Percentiles rank a stretch among this genome's conserved stretches.
Conservation (phyloP, 2,797 vertebrate species). For the Sebastes trivittatus region DNA sequence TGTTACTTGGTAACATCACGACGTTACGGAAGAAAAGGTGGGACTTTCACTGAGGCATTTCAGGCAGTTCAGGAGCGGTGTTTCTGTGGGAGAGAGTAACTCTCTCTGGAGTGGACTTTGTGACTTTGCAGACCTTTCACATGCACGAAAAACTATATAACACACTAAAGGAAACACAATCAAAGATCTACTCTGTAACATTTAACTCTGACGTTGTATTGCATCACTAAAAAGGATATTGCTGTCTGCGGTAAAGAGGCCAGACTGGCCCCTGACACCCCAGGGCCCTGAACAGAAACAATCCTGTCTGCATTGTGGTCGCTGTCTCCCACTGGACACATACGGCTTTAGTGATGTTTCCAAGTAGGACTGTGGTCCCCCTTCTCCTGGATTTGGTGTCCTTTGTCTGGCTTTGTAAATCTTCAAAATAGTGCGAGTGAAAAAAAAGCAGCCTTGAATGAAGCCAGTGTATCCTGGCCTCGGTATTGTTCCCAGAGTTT, state of each 20-base stretch:
- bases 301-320: constrained; percentile 52
- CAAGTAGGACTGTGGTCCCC: constrained; percentile 58
- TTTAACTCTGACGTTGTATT: background rate
- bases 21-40: too few species aligned
- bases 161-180: background rate
- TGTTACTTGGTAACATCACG: too few species aligned
- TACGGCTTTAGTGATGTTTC: constrained; percentile 58
- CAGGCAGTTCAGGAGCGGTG: too few species aligned
- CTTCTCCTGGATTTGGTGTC: constrained; percentile 61
- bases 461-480: constrained; percentile 76
- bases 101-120: too few species aligned
- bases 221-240: constrained; percentile 30
- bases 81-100: too few species aligned
- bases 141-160: too few species aligned
- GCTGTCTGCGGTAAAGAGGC: constrained; percentile 28
- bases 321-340: constrained; percentile 63
- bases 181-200: background rate
- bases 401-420: constrained; percentile 77
- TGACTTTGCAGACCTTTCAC: too few species aligned
- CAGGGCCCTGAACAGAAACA: constrained; percentile 25
- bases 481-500: constrained; percentile 75
- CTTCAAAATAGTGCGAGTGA: constrained; percentile 68
- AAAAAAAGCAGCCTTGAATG: constrained; percentile 73
- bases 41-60: too few species aligned
- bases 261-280: constrained; percentile 29